These are phyloP conservation scores for Nyctalus aviator DNA, from an alignment of 2,797 vertebrate genomes.

Conservation along the genomic window DNA sequence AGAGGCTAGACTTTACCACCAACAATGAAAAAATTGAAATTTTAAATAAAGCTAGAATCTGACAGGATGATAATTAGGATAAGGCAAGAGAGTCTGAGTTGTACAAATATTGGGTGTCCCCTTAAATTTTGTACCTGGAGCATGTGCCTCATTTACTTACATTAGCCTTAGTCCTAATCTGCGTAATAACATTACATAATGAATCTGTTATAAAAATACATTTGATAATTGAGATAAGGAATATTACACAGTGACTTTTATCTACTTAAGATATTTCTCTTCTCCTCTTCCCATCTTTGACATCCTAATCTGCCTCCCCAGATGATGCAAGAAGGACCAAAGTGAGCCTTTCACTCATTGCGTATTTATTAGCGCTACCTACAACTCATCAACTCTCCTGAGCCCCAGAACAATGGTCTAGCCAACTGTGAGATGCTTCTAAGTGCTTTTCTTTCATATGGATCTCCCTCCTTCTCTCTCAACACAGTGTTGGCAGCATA, in stretches of 20 bases:
- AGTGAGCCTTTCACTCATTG: neutral
- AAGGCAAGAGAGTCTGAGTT: neutral
- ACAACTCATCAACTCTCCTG: neutral
- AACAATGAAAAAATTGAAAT: neutral
- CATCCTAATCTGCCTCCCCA: neutral
- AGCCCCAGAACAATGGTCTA: slow-evolving; percentile 42
- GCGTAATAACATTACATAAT: neutral
- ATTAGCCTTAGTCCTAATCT: neutral
- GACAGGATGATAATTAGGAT: neutral
- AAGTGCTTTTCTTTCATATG: slow-evolving; percentile 68
- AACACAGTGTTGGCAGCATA: slow-evolving; percentile 69
- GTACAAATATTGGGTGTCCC: neutral
- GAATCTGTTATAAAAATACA: neutral
- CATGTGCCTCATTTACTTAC: neutral
- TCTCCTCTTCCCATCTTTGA: neutral
- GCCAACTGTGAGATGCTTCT: slow-evolving; percentile 56
- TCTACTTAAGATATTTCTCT: neutral
- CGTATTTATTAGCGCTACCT: neutral
- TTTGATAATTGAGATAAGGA: neutral
- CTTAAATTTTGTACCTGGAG: neutral
- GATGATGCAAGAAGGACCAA: slow-evolving; percentile 5
- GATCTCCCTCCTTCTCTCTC: slow-evolving; percentile 17
- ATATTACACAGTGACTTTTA: neutral
- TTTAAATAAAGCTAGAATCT: neutral
- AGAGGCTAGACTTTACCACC: neutral